Conservation (phyloP, 2,888 invertebrate species). For the Melitaea athalia region DNA sequence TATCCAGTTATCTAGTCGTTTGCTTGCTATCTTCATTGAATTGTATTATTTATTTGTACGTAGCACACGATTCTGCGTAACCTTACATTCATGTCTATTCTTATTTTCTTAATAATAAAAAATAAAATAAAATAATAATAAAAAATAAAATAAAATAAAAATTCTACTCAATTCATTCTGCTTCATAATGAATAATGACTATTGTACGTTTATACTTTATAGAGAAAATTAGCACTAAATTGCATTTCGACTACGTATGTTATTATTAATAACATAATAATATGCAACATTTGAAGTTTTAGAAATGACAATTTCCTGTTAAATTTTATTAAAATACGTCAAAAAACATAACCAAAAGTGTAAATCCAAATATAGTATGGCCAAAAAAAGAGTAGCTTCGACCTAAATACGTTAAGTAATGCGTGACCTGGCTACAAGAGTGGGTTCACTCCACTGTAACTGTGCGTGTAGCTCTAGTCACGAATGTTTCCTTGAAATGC, state of each 20-base stretch:
- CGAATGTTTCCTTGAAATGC: conserved; percentile 36
- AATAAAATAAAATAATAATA: too few relatives aligned
- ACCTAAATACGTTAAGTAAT: conserved; percentile 34
- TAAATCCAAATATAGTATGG: conserved; percentile 15
- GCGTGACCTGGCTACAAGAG: conserved; percentile 46
- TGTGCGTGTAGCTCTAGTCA: conserved; percentile 37
- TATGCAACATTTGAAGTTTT: too few relatives aligned
- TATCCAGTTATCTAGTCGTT: conserved; percentile 59
- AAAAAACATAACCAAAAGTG: conserved; percentile 24
- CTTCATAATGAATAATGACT: conserved; percentile 30
- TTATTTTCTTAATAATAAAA: too few relatives aligned
- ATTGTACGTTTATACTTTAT: conserved; percentile 13
- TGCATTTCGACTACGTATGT: too few relatives aligned
- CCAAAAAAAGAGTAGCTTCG: conserved; percentile 29
- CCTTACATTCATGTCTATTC: conserved; percentile 40
- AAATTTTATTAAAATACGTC: neutral
- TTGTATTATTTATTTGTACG: conserved; percentile 42
- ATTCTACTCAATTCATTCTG: conserved; percentile 35
- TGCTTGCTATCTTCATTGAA: conserved; percentile 53
- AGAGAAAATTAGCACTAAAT: conserved; percentile 9
- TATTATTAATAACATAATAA: too few relatives aligned
- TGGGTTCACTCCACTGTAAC: conserved; percentile 36
- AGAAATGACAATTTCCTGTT: too few relatives aligned
- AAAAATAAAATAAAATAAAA: too few relatives aligned
- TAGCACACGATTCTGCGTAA: conserved; percentile 46